A percentile compares a stretch with the other conserved stretches of the same genome.
Evolutionary conservation across 2,113 vertebrate genomes (phyloP).

Genomic region (Scytalopus superciliaris): DNA sequence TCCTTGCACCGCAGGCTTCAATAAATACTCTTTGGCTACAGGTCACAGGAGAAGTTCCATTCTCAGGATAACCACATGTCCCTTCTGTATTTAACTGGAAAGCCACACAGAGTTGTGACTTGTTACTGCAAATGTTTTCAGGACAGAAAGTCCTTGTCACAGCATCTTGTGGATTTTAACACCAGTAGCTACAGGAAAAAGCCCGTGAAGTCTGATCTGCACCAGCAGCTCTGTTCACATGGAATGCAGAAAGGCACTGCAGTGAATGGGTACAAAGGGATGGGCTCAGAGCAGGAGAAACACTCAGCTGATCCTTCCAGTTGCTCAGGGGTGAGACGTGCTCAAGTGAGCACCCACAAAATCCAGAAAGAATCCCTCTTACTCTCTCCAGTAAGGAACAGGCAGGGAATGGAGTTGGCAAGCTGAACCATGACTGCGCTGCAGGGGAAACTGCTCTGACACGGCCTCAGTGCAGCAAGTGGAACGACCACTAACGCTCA

Average conservation of each 20-base stretch:
- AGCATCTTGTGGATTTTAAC: slow-evolving; percentile 30
- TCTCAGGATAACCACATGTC: slow-evolving; percentile 3
- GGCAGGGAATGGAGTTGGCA: background rate
- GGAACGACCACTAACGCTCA: accelerated
- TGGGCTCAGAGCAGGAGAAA: background rate
- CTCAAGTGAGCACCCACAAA: background rate
- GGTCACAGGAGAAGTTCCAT: background rate
- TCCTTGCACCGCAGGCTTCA: background rate
- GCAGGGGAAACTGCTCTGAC: background rate
- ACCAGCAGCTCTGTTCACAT: background rate
- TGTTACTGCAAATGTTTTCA: slow-evolving; percentile 13
- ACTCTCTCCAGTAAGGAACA: background rate
- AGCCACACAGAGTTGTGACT: background rate
- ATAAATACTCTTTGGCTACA: background rate
- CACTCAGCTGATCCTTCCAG: background rate
- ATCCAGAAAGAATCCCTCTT: background rate
- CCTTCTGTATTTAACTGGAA: background rate
- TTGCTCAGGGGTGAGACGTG: background rate
- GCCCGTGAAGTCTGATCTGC: background rate
- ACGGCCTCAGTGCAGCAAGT: background rate
- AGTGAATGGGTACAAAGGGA: background rate
- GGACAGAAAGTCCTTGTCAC: slow-evolving; percentile 40
- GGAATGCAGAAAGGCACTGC: background rate
- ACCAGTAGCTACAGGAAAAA: background rate
- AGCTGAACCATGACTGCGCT: background rate